Base-by-base conservation (phyloP, 1,140 invertebrate species). In the Leucophenga varia region DNA sequence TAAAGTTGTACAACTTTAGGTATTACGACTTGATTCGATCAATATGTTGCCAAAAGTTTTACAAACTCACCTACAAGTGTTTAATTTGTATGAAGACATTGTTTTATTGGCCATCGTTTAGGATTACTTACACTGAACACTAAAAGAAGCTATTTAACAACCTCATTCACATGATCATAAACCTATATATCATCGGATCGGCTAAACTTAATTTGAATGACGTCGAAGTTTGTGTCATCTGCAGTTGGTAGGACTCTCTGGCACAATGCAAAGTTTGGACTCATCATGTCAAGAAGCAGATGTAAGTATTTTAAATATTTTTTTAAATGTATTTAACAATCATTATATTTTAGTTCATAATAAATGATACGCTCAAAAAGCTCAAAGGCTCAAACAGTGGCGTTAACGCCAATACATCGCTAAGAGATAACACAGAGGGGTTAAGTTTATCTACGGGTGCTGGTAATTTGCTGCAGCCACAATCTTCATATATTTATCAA, bases 211-310 rank as follows among this genome's bases (percentile, higher is more conserved):
- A 56, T 54, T 65, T 65, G 64, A 60, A 68, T 68, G 64, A 70
- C 61, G 64, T 56, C 64, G 64, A 55, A 55, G 50, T 61, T 52
- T 64, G 52, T 46, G 43, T 50, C 48, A 34, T 65, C 68, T 72
- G 64, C 64, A 75, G 74, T 75, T 72, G 69, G 70, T 74, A 58
- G 72, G 73, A 57, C 65, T 52, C 64, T 55, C 64, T 57, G 68
- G 64, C 79, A 81, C 74, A 71, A 82, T 82, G 80, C 80, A 81
- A 81, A 81, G 80, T 72, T 76, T 81, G 78, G 80, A 81, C 72
- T 79, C 78, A 69, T 78, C 79, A 78, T 81, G 79, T 78, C 79
- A 81, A 75, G 79, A 82, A 79, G 79, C 79, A 77, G 80, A 82
- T 74, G 80, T 81, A 74, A 77, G 79, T 78, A 47, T 44, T 3